Conservation (phyloP, 2,797 vertebrate genomes). For the Lacerta bilineata region DNA sequence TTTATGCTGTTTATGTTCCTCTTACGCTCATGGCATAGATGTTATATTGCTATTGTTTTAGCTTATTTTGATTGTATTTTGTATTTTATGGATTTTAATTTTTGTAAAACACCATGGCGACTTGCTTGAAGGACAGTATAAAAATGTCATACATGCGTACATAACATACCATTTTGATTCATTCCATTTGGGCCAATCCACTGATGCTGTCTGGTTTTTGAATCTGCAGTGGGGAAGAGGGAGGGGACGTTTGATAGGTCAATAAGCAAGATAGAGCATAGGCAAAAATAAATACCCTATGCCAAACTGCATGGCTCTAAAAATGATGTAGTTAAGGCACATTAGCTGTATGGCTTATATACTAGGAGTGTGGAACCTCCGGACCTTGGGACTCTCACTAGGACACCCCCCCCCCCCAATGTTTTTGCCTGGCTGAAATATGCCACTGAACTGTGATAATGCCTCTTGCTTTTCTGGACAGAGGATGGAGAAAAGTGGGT, state of each 20-base stretch:
- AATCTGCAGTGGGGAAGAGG: constrained; percentile 59
- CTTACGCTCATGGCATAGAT: no score
- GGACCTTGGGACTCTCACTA: background rate
- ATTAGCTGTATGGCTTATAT: background rate
- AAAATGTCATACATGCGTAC: background rate
- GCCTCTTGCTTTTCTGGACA: no score
- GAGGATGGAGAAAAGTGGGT: no score
- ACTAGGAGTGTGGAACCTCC: background rate
- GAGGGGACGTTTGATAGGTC: accelerated
- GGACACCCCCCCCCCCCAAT: background rate
- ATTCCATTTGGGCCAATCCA: constrained; percentile 81
- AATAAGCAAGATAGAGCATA: background rate
- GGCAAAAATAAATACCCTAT: accelerated
- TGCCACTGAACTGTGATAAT: background rate
- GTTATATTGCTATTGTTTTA: no score
- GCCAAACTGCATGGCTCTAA: background rate
- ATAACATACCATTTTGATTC: constrained; percentile 65
- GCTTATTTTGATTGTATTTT: no score
- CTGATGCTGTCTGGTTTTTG: constrained; percentile 78
- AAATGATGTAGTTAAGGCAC: background rate
- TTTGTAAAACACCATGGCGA: no score
- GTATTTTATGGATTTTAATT: no score
- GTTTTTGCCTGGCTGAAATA: background rate
- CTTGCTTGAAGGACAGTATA: background rate
- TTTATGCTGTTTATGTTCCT: no score